Evolutionary conservation across 2,888 invertebrate genomes (phyloP), one percentile per base, ranked within the genome.

Genomic region (Drosophila trichaetosa): DNA sequence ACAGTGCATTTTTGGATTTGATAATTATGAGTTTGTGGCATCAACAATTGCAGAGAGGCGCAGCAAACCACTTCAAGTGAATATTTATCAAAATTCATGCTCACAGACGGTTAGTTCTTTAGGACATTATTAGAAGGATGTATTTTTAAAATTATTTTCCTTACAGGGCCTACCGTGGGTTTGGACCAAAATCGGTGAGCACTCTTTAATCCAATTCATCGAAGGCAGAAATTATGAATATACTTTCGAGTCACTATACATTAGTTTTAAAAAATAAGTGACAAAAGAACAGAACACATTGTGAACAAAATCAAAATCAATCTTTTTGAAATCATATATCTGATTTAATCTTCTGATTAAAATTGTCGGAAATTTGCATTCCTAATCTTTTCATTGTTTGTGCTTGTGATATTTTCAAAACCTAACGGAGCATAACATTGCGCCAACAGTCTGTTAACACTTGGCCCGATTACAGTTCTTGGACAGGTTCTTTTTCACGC

Each of bases 1-100:
- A n/a, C 71, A 81, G 31, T 81, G 81, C 38, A 6, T 48, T 5
- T 79, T 82, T 66, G 52, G 8, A 8, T 82, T 82, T 48, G 38
- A 72, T 33, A 61, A 77, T 21, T 82, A 79, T 38, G 18, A 27
- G 10, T 82, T 81, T 56, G n/a, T n/a, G 8, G 49, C 60, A 48
- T 40, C 40, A 10, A 21, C 60, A 46, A 79, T 81, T 21, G 34
- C 38, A 1, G 62, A 58, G 13, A 60, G 53, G 0, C 80, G 81
- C 7, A 8, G 16, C 2, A 72, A 69, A 16, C 11, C 34, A 2
- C 52, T 81, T 29, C 21, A 48, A 5, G 11, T 81, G 8, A 81
- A 82, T 56, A 63, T 81, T 4, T 57, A 29, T 53, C 52, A 79
- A 49, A 81, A 81, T 51, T 51, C 31, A 4, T 64, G 29, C 6